Evolutionary conservation across 2,888 invertebrate species (phyloP), one percentile per base, ranked within the genome.

Genomic region (Drosophila niveifrons): DNA sequence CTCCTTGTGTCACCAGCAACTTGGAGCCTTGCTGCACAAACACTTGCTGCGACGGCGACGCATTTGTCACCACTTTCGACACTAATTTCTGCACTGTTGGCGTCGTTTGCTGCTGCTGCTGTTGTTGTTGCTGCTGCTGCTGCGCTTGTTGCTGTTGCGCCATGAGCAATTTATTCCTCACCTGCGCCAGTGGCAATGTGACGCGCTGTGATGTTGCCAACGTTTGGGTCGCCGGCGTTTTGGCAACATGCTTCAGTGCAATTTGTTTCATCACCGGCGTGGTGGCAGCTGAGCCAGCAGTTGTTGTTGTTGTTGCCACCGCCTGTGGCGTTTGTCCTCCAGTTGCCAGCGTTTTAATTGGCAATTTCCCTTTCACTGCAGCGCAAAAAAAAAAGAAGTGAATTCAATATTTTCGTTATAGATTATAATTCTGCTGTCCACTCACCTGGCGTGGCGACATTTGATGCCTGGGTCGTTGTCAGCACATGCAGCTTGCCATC

Each of bases 401-500:
- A 29, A n/a, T 15, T 41, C 17, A 23, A 17, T 39, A 39, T 10
- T 7, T 23, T 23, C 23, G 28, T 10, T 34, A 7, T 28, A 4
- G n/a, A 10, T 43, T 31, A 2, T 23, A 2, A 13, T 7, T 39
- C 0, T 11, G 3, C 11, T 36, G n/a, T 36, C n/a, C n/a, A 66
- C 79, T 73, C 55, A 90, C 91, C 78, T 65, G 76, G 78, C 3
- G 74, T 57, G 7, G 72, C 41, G 15, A 78, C 47, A 55, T 80
- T 80, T 9, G 90, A 69, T 31, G 87, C 64, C 17, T 86, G 75
- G 34, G 94, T 94, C 18, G 93, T 91, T 8, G 93, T 92, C 47
- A 94, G 93, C 15, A 98, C 95, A 90, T 98, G 98, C 23, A 98
- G 93, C 91, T 97, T 97, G 0, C 98, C 98, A 92, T 98, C 98